These are phyloP conservation scores for Notoglanidium macrostoma DNA, from an alignment of 2,797 vertebrate species.

Conservation along the genomic window DNA sequence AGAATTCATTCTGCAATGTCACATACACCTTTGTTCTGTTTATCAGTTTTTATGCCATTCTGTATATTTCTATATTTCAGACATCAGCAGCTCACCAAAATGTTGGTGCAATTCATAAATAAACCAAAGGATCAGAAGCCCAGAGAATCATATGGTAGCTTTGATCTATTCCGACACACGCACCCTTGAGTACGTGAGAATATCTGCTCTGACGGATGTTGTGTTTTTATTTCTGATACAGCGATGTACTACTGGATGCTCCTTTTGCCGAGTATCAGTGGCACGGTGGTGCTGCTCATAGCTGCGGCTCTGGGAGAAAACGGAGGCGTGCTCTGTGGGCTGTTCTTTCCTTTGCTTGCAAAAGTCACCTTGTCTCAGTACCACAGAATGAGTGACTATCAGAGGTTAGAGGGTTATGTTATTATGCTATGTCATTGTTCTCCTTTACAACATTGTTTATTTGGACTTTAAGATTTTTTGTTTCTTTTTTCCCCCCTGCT, in stretches of 20 bases:
- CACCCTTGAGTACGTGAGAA: neutral
- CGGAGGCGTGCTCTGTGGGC: slow-evolving; percentile 69
- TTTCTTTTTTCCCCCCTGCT: slow-evolving; percentile 13
- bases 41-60: too few species aligned
- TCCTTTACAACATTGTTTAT: neutral
- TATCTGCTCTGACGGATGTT: slow-evolving; percentile 2
- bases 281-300: slow-evolving; percentile 72
- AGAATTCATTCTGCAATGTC: neutral
- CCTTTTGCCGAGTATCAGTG: slow-evolving; percentile 73
- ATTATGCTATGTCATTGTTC: neutral
- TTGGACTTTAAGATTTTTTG: neutral
- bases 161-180: neutral
- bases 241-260: slow-evolving; percentile 79
- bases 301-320: slow-evolving; percentile 73
- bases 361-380: slow-evolving; percentile 78
- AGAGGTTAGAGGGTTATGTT: slow-evolving; percentile 69
- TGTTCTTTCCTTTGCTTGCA: slow-evolving; percentile 79
- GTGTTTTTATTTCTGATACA: slow-evolving; percentile 51
- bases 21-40: neutral
- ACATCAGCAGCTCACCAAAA: slow-evolving; percentile 78
- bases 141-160: slow-evolving; percentile 73
- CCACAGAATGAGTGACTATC: slow-evolving; percentile 78
- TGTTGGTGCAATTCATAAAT: slow-evolving; percentile 71
- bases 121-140: slow-evolving; percentile 72
- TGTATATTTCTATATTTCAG: slow-evolving; percentile 59